A percentile compares a stretch with the other conserved stretches of the same genome.
phyloP scores from a whole-genome alignment of 2,797 vertebrate species.

The Rhynchotus rufescens region DNA sequence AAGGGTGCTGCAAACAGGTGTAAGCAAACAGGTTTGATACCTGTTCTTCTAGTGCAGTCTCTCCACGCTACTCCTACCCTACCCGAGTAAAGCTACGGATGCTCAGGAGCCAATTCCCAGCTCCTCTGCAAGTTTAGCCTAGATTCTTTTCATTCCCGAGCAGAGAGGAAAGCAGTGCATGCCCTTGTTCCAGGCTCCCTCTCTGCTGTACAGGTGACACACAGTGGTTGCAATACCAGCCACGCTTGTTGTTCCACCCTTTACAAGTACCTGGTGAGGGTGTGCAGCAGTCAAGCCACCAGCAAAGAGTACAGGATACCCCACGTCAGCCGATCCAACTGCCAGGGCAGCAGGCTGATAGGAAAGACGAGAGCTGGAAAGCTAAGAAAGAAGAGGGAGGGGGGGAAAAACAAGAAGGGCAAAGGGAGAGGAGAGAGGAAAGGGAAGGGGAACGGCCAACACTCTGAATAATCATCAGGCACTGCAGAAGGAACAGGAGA shows the following conservation, averaged over 20 bases:
- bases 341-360: conserved; percentile 88
- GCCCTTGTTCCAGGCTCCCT: not conserved
- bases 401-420: conserved; percentile 62
- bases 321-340: conserved; percentile 87
- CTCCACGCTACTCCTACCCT: not conserved
- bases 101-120: not conserved
- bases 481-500: conserved; percentile 17
- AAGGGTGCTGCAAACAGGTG: not conserved
- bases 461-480: conserved; percentile 44
- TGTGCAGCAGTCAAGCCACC: conserved; percentile 84
- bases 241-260: conserved; percentile 1
- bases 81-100: not conserved
- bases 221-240: not conserved
- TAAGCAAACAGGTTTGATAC: not conserved
- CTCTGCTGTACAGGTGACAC: not conserved
- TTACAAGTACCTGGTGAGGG: conserved; percentile 89
- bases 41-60: not conserved
- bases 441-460: conserved; percentile 42
- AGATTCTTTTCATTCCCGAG: not conserved
- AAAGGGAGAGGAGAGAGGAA: conserved; percentile 63
- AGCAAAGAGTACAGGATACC: conserved; percentile 86
- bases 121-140: not conserved
- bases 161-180: not conserved
- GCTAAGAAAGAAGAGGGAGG: conserved; percentile 81
- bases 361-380: conserved; percentile 92